Conservation (phyloP, 1,140 invertebrate species). For the Dreissena rostriformis region DNA sequence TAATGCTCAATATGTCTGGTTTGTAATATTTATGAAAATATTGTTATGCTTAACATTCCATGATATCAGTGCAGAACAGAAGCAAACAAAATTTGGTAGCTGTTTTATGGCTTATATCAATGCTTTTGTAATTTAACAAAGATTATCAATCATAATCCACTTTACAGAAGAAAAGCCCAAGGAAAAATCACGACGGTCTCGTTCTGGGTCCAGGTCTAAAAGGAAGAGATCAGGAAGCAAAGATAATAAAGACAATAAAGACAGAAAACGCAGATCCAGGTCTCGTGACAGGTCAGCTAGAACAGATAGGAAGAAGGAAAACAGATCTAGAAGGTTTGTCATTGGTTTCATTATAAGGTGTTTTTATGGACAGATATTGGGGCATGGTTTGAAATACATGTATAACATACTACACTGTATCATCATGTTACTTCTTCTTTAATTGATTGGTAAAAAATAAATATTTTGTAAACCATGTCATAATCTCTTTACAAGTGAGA, state of each 20-base stretch:
- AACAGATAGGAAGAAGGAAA: slow-evolving; percentile 35
- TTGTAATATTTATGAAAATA: no score
- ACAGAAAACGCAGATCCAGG: slow-evolving; percentile 65
- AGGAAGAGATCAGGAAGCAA: slow-evolving; percentile 71
- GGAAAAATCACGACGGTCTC: slow-evolving; percentile 54
- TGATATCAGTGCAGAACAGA: neutral
- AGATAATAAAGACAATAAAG: no score
- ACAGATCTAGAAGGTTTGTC: slow-evolving; percentile 70
- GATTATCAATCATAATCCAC: neutral
- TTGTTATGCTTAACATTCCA: neutral
- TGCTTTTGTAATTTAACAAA: neutral
- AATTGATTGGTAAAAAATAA: no score
- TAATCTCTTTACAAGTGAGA: no score
- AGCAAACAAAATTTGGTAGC: no score
- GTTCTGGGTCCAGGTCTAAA: slow-evolving; percentile 66
- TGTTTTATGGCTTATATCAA: neutral
- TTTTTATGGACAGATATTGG: neutral
- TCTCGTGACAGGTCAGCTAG: slow-evolving; percentile 38
- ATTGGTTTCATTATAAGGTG: neutral
- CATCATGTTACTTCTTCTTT: no score
- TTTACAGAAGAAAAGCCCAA: slow-evolving; percentile 56
- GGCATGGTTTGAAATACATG: no score
- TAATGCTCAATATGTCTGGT: neutral
- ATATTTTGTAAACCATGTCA: no score
- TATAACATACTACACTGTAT: no score